Evolutionary conservation across 1,140 invertebrate species (phyloP).

Genomic region (Ips typographus): DNA sequence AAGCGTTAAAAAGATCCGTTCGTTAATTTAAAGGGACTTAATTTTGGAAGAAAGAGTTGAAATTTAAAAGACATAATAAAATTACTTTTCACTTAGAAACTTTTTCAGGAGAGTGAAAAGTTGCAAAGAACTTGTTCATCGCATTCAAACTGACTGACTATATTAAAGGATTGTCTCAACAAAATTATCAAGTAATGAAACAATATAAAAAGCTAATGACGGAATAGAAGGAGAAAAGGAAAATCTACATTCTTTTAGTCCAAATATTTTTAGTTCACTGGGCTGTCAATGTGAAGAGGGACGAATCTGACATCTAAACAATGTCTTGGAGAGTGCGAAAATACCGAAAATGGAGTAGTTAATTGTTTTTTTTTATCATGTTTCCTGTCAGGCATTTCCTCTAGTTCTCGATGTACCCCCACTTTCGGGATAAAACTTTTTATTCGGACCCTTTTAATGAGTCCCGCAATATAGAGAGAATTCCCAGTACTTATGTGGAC

Average conservation of each 20-base stretch:
- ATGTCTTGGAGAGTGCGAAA: conserved; percentile 25
- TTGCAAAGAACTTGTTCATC: conserved; percentile 6
- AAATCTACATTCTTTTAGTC: conserved; percentile 23
- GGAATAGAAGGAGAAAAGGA: neutral
- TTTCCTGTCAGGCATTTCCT: conserved; percentile 19
- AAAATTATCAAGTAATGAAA: neutral
- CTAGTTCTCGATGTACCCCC: conserved; percentile 17
- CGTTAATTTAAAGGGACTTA: conserved; percentile 26
- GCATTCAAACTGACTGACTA: too few species aligned
- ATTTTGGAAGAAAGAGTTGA: conserved; percentile 24
- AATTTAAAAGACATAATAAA: conserved; percentile 24
- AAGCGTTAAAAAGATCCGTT: neutral
- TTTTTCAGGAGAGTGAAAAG: conserved; percentile 28
- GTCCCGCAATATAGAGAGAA: conserved; percentile 16
- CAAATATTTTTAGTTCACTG: conserved; percentile 26
- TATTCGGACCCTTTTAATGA: conserved; percentile 24
- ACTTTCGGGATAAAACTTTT: conserved; percentile 22
- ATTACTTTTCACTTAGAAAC: conserved; percentile 31
- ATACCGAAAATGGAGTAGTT: conserved; percentile 31
- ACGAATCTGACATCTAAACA: conserved; percentile 29
- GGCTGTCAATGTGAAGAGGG: conserved; percentile 29
- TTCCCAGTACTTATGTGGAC: conserved; percentile 7
- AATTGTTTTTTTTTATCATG: conserved; percentile 30
- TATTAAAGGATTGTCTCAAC: too few species aligned
- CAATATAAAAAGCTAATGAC: neutral